Percentiles rank a stretch among this genome's conserved stretches.
These are phyloP conservation scores for Caenorhabditis sp. DNA, from an alignment of 2,888 invertebrate species.

Conservation along the genomic window DNA sequence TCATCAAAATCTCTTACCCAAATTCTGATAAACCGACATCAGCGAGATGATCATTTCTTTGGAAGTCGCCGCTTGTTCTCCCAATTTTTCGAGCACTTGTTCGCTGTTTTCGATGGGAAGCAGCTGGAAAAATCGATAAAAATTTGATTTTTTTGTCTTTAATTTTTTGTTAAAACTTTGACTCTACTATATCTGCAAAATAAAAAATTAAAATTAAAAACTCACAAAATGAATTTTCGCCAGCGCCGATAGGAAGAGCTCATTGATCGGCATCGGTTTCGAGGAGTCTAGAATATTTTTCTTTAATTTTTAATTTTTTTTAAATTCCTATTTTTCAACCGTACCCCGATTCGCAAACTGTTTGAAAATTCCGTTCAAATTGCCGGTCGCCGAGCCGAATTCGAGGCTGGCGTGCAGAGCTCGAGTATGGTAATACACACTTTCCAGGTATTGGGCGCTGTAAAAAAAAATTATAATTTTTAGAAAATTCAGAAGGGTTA, in stretches of 20 bases:
- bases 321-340: too few relatives aligned
- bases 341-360: conserved; percentile 65
- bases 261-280: conserved; percentile 36
- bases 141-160: not conserved
- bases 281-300: conserved; percentile 38
- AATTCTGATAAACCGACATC: conserved; percentile 48
- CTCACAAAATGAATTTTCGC: conserved; percentile 64
- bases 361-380: conserved; percentile 65
- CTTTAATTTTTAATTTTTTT: not conserved
- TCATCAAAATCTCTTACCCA: conserved; percentile 29
- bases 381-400: conserved; percentile 56
- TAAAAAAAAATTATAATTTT: conserved; percentile 7
- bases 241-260: conserved; percentile 28
- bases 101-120: conserved; percentile 43
- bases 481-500: too few relatives aligned
- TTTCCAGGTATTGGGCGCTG: conserved; percentile 54
- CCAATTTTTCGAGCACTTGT: conserved; percentile 17
- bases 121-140: conserved; percentile 35
- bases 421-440: conserved; percentile 66
- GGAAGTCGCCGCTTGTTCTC: conserved; percentile 15
- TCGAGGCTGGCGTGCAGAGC: conserved; percentile 54
- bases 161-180: too few relatives aligned
- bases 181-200: too few relatives aligned
- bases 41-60: conserved; percentile 44
- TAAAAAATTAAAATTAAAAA: not conserved